These are phyloP conservation scores for Nannobrachium achirus DNA, from an alignment of 2,113 vertebrate genomes.

Conservation along the genomic window DNA sequence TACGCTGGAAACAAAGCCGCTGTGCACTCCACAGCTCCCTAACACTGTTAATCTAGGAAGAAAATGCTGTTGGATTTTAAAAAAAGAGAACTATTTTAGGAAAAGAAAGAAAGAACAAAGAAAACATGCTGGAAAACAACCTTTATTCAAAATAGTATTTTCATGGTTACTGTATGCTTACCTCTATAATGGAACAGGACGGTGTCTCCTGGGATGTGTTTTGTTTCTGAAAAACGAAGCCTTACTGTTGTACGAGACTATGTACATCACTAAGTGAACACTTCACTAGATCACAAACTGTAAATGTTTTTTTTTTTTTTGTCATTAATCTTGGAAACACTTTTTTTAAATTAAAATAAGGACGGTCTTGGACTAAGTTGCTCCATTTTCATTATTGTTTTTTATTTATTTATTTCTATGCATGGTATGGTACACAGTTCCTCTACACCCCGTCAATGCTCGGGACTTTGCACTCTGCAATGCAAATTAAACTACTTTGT, in stretches of 20 bases:
- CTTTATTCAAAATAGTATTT: conserved; percentile 71
- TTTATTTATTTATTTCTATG: conserved; percentile 7
- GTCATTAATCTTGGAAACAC: conserved; percentile 80
- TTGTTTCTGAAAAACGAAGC: conserved; percentile 67
- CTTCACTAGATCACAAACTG: conserved; percentile 80
- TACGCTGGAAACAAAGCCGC: conserved; percentile 62
- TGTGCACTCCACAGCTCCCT: conserved; percentile 53
- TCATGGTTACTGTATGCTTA: conserved; percentile 77
- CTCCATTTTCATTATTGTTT: conserved; percentile 45
- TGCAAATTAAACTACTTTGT: too few species aligned
- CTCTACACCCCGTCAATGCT: too few species aligned
- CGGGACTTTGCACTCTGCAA: too few species aligned
- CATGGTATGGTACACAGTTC: conserved; percentile 21
- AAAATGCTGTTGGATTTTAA: conserved; percentile 65
- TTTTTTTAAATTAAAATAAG: conserved; percentile 76
- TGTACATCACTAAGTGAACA: conserved; percentile 78
- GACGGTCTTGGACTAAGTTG: conserved; percentile 61
- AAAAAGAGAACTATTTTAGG: conserved; percentile 53
- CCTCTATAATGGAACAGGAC: conserved; percentile 76
- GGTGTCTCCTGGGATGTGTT: conserved; percentile 74
- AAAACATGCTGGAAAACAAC: conserved; percentile 82
- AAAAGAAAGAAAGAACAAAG: conserved; percentile 51
- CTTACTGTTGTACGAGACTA: conserved; percentile 76
- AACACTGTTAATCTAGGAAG: conserved; percentile 75
- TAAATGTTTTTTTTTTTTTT: conserved; percentile 79